phyloP scores from a whole-genome alignment of 2,888 invertebrate species.

The Tetragnatha montana region DNA sequence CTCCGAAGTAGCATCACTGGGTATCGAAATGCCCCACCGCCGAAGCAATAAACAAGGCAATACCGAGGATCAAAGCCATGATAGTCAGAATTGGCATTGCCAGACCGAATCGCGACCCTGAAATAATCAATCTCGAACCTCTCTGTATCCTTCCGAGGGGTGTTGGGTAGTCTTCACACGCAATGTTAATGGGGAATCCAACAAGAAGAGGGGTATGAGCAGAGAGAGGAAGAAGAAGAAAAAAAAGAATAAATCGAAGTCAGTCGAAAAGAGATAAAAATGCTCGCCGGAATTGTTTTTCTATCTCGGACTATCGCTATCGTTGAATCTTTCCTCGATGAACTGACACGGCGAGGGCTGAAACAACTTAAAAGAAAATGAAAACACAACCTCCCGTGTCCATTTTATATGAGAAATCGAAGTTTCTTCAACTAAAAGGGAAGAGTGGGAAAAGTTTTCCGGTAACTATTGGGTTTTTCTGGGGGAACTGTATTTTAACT shows the following conservation, averaged over 20 bases:
- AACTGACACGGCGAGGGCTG: slow-evolving; percentile 24
- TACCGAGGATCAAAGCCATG: background rate
- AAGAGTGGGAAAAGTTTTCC: slow-evolving; percentile 24
- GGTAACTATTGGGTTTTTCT: slow-evolving; percentile 37
- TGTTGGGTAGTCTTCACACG: slow-evolving; percentile 16
- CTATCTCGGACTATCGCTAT: slow-evolving; percentile 42
- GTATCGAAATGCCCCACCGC: background rate
- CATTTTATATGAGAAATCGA: slow-evolving; percentile 53
- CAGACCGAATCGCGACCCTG: background rate
- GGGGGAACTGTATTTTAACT: slow-evolving; percentile 39
- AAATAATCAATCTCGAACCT: slow-evolving; percentile 19
- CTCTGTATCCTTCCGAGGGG: slow-evolving; percentile 7
- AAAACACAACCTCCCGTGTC: slow-evolving; percentile 35
- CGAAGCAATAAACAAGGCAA: background rate
- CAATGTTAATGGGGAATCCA: slow-evolving; percentile 37
- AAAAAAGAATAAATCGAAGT: slow-evolving; percentile 8
- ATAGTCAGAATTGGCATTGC: background rate
- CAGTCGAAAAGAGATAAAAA: slow-evolving; percentile 21
- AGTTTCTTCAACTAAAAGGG: slow-evolving; percentile 22
- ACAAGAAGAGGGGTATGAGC: slow-evolving; percentile 10
- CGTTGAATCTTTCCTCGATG: slow-evolving; percentile 46
- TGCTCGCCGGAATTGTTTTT: slow-evolving; percentile 45
- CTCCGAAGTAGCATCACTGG: too few relatives aligned
- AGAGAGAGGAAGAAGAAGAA: background rate
- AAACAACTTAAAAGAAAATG: slow-evolving; percentile 21